Evolutionary conservation across 2,113 vertebrate species (phyloP).

Genomic region (Rostratula benghalensis): DNA sequence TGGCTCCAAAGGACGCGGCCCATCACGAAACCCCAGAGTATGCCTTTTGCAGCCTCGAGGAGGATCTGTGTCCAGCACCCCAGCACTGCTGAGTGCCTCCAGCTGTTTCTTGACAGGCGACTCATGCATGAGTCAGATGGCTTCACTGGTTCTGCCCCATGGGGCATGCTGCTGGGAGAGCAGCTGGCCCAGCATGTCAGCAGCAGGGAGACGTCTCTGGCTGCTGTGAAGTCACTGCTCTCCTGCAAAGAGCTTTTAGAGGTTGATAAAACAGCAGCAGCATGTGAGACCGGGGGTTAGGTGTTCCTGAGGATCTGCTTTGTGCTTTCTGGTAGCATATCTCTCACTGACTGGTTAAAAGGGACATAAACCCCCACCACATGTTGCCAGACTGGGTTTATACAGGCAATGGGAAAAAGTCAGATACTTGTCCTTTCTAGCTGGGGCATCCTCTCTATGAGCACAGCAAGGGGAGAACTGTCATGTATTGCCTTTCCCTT

Average conservation of each 20-base stretch:
- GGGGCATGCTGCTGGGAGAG: background rate
- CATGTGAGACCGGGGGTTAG: rapidly evolving
- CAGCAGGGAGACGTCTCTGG: background rate
- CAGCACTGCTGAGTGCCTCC: background rate
- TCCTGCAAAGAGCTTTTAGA: background rate
- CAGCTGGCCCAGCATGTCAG: rapidly evolving
- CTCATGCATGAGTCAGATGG: background rate
- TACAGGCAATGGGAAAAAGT: background rate
- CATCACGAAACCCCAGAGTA: background rate
- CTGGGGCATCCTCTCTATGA: background rate
- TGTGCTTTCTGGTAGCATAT: background rate
- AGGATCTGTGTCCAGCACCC: background rate
- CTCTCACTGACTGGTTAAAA: background rate
- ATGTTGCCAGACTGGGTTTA: background rate
- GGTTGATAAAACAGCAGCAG: background rate
- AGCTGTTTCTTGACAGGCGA: background rate
- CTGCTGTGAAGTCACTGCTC: background rate
- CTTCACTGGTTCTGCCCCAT: rapidly evolving
- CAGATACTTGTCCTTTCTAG: background rate
- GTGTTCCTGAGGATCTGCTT: background rate
- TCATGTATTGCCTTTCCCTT: background rate
- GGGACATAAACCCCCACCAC: background rate
- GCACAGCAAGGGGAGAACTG: background rate
- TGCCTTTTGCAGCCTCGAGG: background rate
- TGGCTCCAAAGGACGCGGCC: background rate